phyloP scores from a whole-genome alignment of 1,140 invertebrate genomes.

The Trichonephila inaurata region DNA sequence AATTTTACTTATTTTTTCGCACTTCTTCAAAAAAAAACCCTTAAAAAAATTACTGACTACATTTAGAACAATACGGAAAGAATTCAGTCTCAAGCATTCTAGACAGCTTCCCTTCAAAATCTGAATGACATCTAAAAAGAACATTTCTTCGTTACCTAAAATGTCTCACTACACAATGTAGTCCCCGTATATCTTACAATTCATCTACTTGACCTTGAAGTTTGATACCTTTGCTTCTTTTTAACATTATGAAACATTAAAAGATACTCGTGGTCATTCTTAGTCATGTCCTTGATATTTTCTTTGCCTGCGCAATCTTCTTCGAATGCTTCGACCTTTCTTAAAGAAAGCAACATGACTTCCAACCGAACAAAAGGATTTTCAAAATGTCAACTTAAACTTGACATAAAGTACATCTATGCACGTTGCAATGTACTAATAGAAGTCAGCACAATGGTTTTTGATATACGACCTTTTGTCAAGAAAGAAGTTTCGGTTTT shows the following conservation, averaged over 20 bases:
- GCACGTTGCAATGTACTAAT: background rate
- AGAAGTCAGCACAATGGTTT: background rate
- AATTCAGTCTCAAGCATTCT: too few relatives aligned
- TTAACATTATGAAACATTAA: slow-evolving; percentile 35
- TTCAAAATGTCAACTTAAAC: slow-evolving; percentile 21
- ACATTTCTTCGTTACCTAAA: background rate
- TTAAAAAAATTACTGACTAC: too few relatives aligned
- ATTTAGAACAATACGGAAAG: too few relatives aligned
- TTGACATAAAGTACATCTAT: slow-evolving; percentile 8
- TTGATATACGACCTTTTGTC: slow-evolving; percentile 38
- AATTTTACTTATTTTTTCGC: too few relatives aligned
- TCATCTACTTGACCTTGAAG: background rate
- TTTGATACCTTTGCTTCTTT: slow-evolving; percentile 3
- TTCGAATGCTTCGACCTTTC: slow-evolving; percentile 1
- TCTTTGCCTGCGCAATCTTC: background rate
- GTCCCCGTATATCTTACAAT: background rate
- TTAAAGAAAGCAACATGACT: background rate
- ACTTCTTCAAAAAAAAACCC: too few relatives aligned
- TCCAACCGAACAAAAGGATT: background rate
- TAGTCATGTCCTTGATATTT: slow-evolving; percentile 21
- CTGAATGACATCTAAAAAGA: background rate
- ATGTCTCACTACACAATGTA: background rate
- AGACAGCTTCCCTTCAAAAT: background rate
- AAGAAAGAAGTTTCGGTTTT: slow-evolving; percentile 9
- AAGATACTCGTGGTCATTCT: slow-evolving; percentile 37